Base-by-base conservation (phyloP, 2,113 vertebrate genomes). In the Elachura formosa region DNA sequence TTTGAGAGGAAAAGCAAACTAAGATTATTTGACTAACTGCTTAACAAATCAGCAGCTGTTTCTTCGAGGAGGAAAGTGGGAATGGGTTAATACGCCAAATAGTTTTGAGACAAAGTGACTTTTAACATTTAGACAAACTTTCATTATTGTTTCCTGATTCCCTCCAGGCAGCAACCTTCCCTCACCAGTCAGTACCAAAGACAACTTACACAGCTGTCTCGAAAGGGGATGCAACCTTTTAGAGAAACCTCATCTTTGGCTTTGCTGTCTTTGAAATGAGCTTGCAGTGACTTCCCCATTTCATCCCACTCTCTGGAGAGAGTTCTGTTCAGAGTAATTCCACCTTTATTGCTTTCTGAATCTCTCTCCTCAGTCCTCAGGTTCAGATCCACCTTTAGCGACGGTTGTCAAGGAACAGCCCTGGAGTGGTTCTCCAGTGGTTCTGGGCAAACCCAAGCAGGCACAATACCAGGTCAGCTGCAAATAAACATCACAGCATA, bases 1-100 rank as follows among this genome's bases (percentile, higher is more conserved):
- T 86, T 85, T n/a, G 83, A 80, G 77, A 91, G 79, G 79, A 80
- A 96, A 96, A 96, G 79, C 56, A 96, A 96, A 94, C 79, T 15
- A 38, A 90, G 38, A 55, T 94, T 96, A 86, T 94, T 95, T 94
- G 71, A 34, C 41, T 90, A 84, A 80, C n/a, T 56, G 66, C 81
- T 87, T 68, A 77, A 77, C 78, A 68, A 91, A 76, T 72, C 67
- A 52, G 69, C 52, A 76, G 36, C 59, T 62, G 26, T 51, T 90
- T 77, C 94, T 63, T 94, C 13, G 11, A 95, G 59, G 59, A 94
- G 54, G 72, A 62, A 94, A 62, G 49, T 14, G 34, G 34, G 51
- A 91, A 73, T 2, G 34, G 40, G 45, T 72, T 93, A 87, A 75
- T 43, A 40, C 0, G 9, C 41, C 67, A 86, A 79, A 79, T 29